Base-by-base conservation (phyloP, 2,888 invertebrate genomes). In the Aquatica leii region DNA sequence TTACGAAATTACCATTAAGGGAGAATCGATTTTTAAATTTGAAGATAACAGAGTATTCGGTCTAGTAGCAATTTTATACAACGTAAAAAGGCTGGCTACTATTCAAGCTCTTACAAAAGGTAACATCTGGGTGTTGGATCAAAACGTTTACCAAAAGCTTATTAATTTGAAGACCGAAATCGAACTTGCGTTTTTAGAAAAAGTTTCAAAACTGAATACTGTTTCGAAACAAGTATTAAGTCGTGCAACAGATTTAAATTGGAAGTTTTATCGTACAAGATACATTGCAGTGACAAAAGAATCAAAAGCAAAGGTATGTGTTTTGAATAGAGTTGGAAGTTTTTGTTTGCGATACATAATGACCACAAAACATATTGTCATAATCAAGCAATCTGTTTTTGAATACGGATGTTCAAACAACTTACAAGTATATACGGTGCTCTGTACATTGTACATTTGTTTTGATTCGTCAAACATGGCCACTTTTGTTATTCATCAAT, bases 1-100 rank as follows among this genome's bases (percentile, higher is more conserved):
- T 69, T 91, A 93, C 76, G 93, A 96, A 80, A 94, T 97, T 11
- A 87, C 92, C 34, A 91, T 95, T 76, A 89, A 90, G 43, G 91
- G 88, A 8, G 87, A 90, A 75, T 87, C 89, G 1, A 88, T 96
- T 46, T 90, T 90, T 41, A 90, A 86, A 61, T 92, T 98, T 79
- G 90, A 91, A 0, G 88, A 93, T 0, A 94, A 93, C 3, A 87
- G 91, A 75, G 89, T 94, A 66, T 87, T 97, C 83, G 97, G 98
- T 1, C 97, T 98, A 83, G 84, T 98, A 54, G 97, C 97, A 6
- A 90, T 98, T 71, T 84, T 98, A 24, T 97, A 98, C 82, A 96
- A 96, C 82, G 95, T 96, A 37, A 94, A 93, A 75, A 85, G 97
- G 67, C 91, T 94, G 69, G 95, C 96, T 0, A 93, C 95, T 0